Percentiles rank a stretch among this genome's conserved stretches.
phyloP scores from a whole-genome alignment of 2,797 vertebrate genomes.

The Liparis tanakae region DNA sequence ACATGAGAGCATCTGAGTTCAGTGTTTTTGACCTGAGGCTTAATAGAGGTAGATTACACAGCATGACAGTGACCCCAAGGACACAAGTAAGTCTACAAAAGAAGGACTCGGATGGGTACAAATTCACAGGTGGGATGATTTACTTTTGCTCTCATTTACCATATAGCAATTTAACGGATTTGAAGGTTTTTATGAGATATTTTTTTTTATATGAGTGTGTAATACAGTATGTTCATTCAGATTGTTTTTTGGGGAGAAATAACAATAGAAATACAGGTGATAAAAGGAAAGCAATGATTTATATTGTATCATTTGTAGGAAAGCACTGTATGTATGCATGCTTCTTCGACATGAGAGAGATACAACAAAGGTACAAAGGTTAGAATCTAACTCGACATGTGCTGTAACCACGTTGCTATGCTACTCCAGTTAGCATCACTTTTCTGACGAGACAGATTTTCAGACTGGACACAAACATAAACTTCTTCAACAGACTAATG shows the following conservation, averaged over 20 bases:
- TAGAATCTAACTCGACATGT: background rate
- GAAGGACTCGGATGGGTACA: background rate
- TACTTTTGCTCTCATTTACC: no score
- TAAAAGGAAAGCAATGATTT: background rate
- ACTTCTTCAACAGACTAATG: conserved; percentile 24
- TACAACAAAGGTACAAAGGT: background rate
- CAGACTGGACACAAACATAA: conserved; percentile 4
- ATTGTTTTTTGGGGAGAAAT: background rate
- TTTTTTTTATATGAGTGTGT: background rate
- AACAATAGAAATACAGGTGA: background rate
- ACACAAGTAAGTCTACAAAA: background rate
- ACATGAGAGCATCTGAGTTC: background rate
- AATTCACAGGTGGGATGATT: no score
- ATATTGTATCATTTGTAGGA: background rate
- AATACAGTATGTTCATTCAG: background rate
- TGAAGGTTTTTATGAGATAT: no score
- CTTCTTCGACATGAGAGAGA: conserved; percentile 1
- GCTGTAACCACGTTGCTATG: background rate
- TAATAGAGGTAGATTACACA: conserved; percentile 10
- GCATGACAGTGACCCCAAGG: background rate
- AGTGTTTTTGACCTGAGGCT: background rate
- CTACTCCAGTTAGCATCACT: background rate
- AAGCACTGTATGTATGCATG: no score
- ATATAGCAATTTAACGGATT: no score
- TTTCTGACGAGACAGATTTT: conserved; percentile 2